These are phyloP conservation scores for Chloroceryle amazona DNA, from an alignment of 2,797 vertebrate species.

Conservation along the genomic window DNA sequence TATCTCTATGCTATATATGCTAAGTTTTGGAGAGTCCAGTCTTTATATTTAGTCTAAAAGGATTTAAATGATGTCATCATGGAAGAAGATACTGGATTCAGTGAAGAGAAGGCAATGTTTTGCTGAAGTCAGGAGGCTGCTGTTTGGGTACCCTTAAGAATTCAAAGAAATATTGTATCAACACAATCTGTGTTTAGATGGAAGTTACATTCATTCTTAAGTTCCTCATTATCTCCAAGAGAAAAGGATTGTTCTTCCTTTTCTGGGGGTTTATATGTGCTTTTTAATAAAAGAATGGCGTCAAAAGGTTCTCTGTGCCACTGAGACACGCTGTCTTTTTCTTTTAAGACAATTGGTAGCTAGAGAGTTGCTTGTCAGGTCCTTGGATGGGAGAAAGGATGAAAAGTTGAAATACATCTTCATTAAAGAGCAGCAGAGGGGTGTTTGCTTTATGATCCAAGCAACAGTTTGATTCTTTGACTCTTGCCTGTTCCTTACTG, in stretches of 20 bases:
- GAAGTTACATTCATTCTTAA: background rate
- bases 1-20: background rate
- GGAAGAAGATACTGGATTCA: background rate
- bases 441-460: background rate
- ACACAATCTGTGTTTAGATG: background rate
- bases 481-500: background rate
- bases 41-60: slow-evolving; percentile 21
- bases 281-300: too few species aligned
- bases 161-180: background rate
- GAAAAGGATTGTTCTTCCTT: background rate
- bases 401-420: background rate
- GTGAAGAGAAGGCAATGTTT: background rate
- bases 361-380: background rate
- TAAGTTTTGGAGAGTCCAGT: background rate
- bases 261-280: too few species aligned
- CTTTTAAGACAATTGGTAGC: background rate
- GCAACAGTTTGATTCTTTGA: background rate
- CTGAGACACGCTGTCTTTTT: background rate
- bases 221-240: background rate
- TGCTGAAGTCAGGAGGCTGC: background rate
- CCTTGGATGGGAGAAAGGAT: background rate
- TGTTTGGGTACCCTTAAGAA: background rate
- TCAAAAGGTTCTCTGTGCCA: background rate
- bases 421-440: background rate
- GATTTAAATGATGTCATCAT: background rate